Base-by-base conservation (phyloP, 1,140 invertebrate genomes). In the Drosophila azteca region DNA sequence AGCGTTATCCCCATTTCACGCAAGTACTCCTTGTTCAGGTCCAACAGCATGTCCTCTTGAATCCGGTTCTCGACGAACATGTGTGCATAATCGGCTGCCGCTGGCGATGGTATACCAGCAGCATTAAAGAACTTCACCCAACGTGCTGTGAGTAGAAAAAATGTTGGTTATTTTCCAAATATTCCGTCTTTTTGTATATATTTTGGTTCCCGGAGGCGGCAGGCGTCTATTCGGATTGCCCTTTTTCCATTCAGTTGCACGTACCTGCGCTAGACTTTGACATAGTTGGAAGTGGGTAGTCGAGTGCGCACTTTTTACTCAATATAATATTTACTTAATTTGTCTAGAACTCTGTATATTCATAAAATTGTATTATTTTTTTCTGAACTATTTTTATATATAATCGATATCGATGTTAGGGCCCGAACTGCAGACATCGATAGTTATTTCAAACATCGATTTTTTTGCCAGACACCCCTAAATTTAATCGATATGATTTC, bases 1-100 rank as follows among this genome's bases (percentile, higher is more conserved):
- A 95, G 92, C 1, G 94, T 94, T 5, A 97, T 96, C 1, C 95
- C 96, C 96, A 97, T 97, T 78, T 97, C 96, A 66, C 94, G 94
- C 6, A 97, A 92, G 84, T 96, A 96, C 83, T 97, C 96, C 89
- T 96, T 97, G 67, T 95, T 96, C 2, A 97, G 92, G 90, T 97
- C 96, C 48, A 95, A 87, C 22, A 97, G 87, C 96, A 97, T 97
- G 79, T 96, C 95, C 76, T 93, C 94, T 80, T 95, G 94, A 35
- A 97, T 97, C 53, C 96, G 93, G 91, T 97, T 96, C 76, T 97
- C 95, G 3, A 94, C 94, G 90, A 97, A 97, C n/a, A 94, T 95
- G 26, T 96, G 92, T 0, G 96, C 96, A 92, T 97, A 97, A 46
- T 95, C 95, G 1, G 95, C 95, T 13, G 95, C 94, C 53, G 95